phyloP scores from a whole-genome alignment of 1,140 invertebrate genomes.

The Leptinotarsa undecemlineata region DNA sequence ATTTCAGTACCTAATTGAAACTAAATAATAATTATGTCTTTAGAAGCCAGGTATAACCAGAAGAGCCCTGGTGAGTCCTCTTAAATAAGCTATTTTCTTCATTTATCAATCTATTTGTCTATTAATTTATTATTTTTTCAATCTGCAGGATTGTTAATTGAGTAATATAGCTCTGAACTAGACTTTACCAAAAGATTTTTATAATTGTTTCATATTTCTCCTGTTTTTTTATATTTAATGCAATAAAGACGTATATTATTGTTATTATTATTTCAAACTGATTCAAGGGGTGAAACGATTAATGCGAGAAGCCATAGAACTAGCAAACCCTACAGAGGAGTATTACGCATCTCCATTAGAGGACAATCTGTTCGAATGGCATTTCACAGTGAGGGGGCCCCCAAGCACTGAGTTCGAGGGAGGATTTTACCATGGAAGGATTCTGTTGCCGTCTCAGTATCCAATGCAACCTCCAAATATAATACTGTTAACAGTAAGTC shows the following conservation, averaged over 20 bases:
- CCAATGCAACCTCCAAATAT: slow-evolving; percentile 98
- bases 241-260: not conserved
- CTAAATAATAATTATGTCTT: slow-evolving; percentile 37
- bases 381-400: slow-evolving; percentile 92
- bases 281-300: slow-evolving; percentile 85
- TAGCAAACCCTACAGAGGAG: slow-evolving; percentile 84
- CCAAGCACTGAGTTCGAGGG: slow-evolving; percentile 85
- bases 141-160: too few species aligned
- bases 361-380: slow-evolving; percentile 98
- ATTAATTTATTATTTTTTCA: too few species aligned
- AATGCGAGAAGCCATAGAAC: slow-evolving; percentile 89
- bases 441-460: slow-evolving; percentile 89
- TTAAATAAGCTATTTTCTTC: not conserved
- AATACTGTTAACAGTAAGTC: slow-evolving; percentile 83
- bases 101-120: not conserved
- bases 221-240: too few species aligned
- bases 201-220: too few species aligned
- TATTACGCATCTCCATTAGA: slow-evolving; percentile 90
- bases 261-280: not conserved
- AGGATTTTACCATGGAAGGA: slow-evolving; percentile 90
- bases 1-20: not conserved
- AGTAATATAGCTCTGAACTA: too few species aligned
- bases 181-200: too few species aligned
- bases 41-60: slow-evolving; percentile 51
- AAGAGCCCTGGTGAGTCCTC: slow-evolving; percentile 53